Conservation (phyloP, 2,888 invertebrate genomes). For the Apoderus coryli region DNA sequence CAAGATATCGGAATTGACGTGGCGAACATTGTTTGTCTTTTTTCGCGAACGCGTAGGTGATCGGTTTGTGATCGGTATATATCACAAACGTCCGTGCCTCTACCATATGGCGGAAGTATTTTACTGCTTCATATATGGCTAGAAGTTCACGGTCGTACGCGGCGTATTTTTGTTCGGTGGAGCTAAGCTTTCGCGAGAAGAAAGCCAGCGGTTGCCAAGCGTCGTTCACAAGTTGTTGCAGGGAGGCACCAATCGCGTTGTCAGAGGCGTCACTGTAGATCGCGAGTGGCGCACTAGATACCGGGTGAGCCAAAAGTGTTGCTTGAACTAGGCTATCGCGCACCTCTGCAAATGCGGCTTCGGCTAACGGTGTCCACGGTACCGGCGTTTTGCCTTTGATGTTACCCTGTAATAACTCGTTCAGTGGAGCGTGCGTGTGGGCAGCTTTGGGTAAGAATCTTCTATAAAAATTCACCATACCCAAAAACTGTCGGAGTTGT, state of each 20-base stretch:
- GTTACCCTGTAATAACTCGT: constrained; percentile 1
- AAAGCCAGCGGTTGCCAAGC: constrained; percentile 13
- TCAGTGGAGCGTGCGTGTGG: constrained; percentile 10
- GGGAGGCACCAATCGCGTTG: constrained; percentile 11
- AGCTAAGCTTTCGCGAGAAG: constrained; percentile 10
- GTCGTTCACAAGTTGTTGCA: constrained; percentile 9
- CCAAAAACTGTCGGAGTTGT: constrained; percentile 13
- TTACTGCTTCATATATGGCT: constrained; percentile 26
- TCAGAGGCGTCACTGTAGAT: constrained; percentile 27
- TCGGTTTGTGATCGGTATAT: constrained; percentile 26
- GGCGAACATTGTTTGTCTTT: too few relatives aligned
- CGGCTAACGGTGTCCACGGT: constrained; percentile 18
- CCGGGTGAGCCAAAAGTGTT: constrained; percentile 12
- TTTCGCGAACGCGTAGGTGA: constrained; percentile 8
- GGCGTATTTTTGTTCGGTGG: constrained; percentile 22
- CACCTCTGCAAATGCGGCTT: constrained; percentile 9
- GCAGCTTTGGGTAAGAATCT: constrained; percentile 14
- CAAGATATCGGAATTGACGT: not conserved
- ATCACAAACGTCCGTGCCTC: constrained; percentile 26
- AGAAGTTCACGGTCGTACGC: constrained; percentile 29
- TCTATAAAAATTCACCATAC: constrained; percentile 16
- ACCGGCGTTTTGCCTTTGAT: constrained; percentile 13
- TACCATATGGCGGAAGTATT: constrained; percentile 26
- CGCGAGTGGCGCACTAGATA: constrained; percentile 18
- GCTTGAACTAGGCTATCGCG: constrained; percentile 11